Base-by-base conservation (phyloP, 1,140 invertebrate genomes). In the Drosophila asahinai region DNA sequence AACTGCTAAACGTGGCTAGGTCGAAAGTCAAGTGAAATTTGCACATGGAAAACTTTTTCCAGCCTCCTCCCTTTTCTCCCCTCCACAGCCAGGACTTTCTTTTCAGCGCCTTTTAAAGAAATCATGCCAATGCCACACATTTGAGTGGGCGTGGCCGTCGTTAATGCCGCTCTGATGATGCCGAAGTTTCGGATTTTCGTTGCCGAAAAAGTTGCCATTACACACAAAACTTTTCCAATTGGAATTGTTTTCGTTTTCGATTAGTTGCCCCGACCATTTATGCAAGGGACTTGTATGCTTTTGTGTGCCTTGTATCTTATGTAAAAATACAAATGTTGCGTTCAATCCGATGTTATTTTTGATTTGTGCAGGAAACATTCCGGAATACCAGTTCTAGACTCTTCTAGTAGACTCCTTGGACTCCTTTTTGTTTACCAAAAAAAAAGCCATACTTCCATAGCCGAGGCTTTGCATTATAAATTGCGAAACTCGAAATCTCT, bases 1-100 rank as follows among this genome's bases (percentile, higher is more conserved):
- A 89, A 83, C 84, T 89, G 86, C 65, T 72, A 81, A 81, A 81
- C 84, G 84, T 89, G 84, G 71, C 78, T 65, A 66, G 81, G 77
- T 89, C 80, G 62, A 80, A 80, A 87, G 67, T 77, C 74, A 64
- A 77, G 72, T 82, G 73, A 57, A 80, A 77, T 86, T 75, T 83
- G 71, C 83, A 65, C 82, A 82, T 82, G 66, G 47, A 48, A 74
- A 89, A 80, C 71, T 78, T 83, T 80, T 77, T 48, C 55, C 49
- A 67, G 25, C 25, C 14, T 60, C 12, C 62, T 1, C 9, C 17
- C 38, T 42, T 22, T 57, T 33, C 30, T 27, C 25, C 22, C 22
- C 48, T 19, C 2, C 17, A 1, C 3, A n/a, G 19, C 25, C 22
- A 42, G 65, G 49, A 17, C 17, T 62, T 67, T 58, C 38, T 51